Evolutionary conservation across 2,113 vertebrate species (phyloP), one percentile per base, ranked within the genome.

Genomic region (Irena cyanogastra): DNA sequence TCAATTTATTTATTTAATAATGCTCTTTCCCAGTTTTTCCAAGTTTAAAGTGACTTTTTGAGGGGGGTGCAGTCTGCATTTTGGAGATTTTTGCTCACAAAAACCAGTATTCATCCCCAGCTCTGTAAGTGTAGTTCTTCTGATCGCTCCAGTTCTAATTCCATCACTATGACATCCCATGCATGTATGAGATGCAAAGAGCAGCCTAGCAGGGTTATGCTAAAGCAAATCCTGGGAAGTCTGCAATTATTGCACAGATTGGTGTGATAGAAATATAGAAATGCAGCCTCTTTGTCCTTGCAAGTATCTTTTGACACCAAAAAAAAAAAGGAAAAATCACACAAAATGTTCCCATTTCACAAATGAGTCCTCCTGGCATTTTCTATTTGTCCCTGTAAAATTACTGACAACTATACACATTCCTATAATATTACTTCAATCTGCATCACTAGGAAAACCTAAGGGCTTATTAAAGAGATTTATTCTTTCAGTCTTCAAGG

Each of bases 381-480:
- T 91, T 66, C 86, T 97, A 53, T 89, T 91, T 12, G 0, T 78
- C 87, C 76, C 89, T 94, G 83, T 95, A 94, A 94, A 97, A 96
- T 92, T 96, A 97, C 95, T 97, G 97, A 97, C 94, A 97, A 89
- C 92, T 90, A 41, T 84, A 96, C 89, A 95, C 90, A 97, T 97
- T 94, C 95, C 79, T 97, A 49, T 96, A 96, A 97, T 97, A 90
- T 90, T 94, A 53, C 95, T 96, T 97, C 95, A 89, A 89, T 97
- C 84, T 95, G 76, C 80, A 95, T 97, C 92, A 90, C 87, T 83
- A 90, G 79, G 86, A 96, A 89, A 94, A 90, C 60, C 61, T 60
- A 94, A 90, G 70, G 94, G 89, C 94, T 97, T 96, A 96, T 97
- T 97, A 97, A 96, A 96, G 94, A 92, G 96, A 97, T 97, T 97